These are phyloP conservation scores for Drosophila obscura DNA, from an alignment of 1,140 invertebrate species.

Conservation along the genomic window DNA sequence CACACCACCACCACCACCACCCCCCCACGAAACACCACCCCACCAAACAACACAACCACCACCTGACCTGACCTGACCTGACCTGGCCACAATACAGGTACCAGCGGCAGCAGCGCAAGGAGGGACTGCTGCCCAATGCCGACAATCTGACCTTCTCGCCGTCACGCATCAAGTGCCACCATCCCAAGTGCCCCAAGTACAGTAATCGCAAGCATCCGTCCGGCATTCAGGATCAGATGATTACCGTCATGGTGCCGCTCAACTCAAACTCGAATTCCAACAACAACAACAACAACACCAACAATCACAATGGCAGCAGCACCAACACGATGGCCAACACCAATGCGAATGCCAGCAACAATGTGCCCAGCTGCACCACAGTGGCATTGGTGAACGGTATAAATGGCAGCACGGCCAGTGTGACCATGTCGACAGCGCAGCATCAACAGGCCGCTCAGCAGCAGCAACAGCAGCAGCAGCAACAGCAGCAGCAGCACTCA, in stretches of 20 bases:
- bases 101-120: conserved; percentile 80
- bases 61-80: background rate
- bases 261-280: conserved; percentile 80
- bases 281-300: conserved; percentile 65
- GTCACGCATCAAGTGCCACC: conserved; percentile 83
- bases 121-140: conserved; percentile 80
- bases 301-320: conserved; percentile 30
- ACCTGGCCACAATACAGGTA: conserved; percentile 50
- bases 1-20: background rate
- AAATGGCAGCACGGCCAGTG: conserved; percentile 61
- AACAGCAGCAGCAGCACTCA: conserved; percentile 55
- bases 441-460: conserved; percentile 47
- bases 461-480: conserved; percentile 35
- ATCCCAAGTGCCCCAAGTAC: conserved; percentile 83
- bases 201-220: conserved; percentile 74
- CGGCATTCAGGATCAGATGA: conserved; percentile 83
- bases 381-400: conserved; percentile 72
- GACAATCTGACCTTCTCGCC: conserved; percentile 83
- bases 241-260: conserved; percentile 83
- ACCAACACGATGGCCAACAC: conserved; percentile 13
- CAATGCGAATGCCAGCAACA: conserved; percentile 35
- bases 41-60: background rate
- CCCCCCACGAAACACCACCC: background rate
- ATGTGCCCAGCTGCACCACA: conserved; percentile 50
- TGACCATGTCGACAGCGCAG: conserved; percentile 50